Evolutionary conservation across 1,140 invertebrate species (phyloP), one percentile per base, ranked within the genome.

Genomic region (Lordiphosa stackelbergi): DNA sequence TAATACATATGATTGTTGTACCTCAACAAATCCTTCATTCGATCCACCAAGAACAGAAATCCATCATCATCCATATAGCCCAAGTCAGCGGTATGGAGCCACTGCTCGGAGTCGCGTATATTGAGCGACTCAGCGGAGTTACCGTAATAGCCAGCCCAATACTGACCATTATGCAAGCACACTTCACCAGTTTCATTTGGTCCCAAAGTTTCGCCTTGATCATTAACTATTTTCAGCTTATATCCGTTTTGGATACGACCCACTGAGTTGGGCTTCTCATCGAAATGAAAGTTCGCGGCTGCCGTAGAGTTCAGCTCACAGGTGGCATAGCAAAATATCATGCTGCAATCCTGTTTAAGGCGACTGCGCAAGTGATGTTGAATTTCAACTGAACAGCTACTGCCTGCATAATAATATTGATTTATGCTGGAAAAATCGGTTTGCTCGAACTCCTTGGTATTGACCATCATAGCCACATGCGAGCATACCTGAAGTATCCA

Each of bases 71-170:
- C 90, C 28, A 89, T 81, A 42, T 89, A 89, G 5, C 90, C 92
- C 37, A 93, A 78, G 73, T 94, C 93, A 34, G 92, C 92, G 9
- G 91, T 92, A 51, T 90, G 87, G 3, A 92, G 69, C 92, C 92
- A 94, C 9, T 92, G 90, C 31, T 87, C 63, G 0, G 37, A 36
- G 28, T 73, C 62, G 11, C 47, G 60, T 0, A 61, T 47, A 3
- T 49, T 12, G 4, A 13, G 37, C 5, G 75, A 61, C 1, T 45
- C 62, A 7, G 52, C 37, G 0, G 38, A 16, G 19, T 69, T 68
- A 3, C 46, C 63, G 12, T 53, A 73, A 36, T 81, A 77, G 24
- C 75, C 69, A 2, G 55, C 9, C 66, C 73, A 59, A 28, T 22
- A 22, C 22, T 40, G 9, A 5, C 46, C 55, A 9, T 2, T 13